Percentiles rank a stretch among this genome's conserved stretches.
phyloP scores from a whole-genome alignment of 1,140 invertebrate species.

The Anastatus disparis region DNA sequence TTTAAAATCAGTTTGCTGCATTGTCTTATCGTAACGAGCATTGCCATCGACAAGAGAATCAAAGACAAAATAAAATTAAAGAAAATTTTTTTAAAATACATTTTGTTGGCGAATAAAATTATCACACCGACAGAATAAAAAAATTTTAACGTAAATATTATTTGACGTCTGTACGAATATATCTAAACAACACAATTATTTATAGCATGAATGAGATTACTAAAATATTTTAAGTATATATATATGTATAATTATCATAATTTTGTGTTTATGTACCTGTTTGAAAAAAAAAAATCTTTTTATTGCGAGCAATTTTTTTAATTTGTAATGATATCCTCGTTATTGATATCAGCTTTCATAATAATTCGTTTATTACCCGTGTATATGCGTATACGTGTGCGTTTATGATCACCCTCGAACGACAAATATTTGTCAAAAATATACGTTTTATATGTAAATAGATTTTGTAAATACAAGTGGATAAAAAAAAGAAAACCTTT shows the following conservation, averaged over 20 bases:
- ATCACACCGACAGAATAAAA: too few relatives aligned
- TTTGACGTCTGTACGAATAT: neutral
- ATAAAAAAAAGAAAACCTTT: neutral
- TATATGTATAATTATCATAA: slow-evolving; percentile 1
- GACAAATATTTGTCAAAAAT: too few relatives aligned
- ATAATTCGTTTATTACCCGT: neutral
- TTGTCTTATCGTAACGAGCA: neutral
- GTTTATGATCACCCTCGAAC: too few relatives aligned
- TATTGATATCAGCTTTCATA: neutral
- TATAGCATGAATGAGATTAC: neutral
- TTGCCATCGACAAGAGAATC: neutral
- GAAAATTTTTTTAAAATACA: too few relatives aligned
- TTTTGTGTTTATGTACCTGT: slow-evolving; percentile 31
- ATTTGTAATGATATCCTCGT: neutral
- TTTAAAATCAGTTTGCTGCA: neutral
- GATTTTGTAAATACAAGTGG: neutral
- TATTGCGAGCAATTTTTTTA: neutral
- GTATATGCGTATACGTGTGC: too few relatives aligned
- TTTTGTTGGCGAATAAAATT: too few relatives aligned
- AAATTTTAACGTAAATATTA: too few relatives aligned
- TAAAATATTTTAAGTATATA: neutral
- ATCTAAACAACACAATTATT: slow-evolving; percentile 2
- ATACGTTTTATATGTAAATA: neutral
- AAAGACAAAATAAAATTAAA: neutral
- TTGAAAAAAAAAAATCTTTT: slow-evolving; percentile 3